A percentile compares a stretch with the other conserved stretches of the same genome.
phyloP scores from a whole-genome alignment of 2,113 vertebrate species.

The Semicossyphus pulcher region DNA sequence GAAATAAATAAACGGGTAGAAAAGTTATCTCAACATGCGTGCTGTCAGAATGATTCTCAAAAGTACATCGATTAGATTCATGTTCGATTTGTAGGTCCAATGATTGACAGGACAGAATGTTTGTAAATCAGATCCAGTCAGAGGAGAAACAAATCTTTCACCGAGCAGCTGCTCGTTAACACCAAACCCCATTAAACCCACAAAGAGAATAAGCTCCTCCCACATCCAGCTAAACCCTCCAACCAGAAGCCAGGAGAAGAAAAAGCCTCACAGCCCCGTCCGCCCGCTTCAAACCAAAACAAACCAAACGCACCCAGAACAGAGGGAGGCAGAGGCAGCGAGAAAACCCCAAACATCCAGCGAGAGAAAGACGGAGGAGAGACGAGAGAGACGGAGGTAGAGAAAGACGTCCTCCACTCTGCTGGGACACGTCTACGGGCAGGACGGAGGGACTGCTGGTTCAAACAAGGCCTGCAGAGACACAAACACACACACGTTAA shows the following conservation, averaged over 20 bases:
- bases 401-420: conserved; percentile 21
- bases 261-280: conserved; percentile 7
- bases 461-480: conserved; percentile 71
- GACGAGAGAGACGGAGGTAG: not conserved
- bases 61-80: no score
- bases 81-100: no score
- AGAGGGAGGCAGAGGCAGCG: conserved; percentile 9
- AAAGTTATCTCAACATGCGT: not conserved
- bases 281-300: conserved; percentile 1
- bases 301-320: conserved; percentile 45
- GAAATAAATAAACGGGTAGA: no score
- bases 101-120: no score
- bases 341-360: conserved; percentile 1
- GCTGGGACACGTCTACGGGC: conserved; percentile 9
- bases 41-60: no score
- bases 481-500: conserved; percentile 59
- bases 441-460: conserved; percentile 30
- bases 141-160: not conserved
- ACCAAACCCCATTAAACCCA: not conserved
- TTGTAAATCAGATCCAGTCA: no score
- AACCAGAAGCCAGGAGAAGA: conserved; percentile 39
- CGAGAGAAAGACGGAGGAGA: not conserved
- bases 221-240: conserved; percentile 4
- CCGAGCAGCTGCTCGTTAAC: not conserved
- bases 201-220: not conserved